Conservation (phyloP, 1,140 invertebrate species). For the Cephus cinctus region DNA sequence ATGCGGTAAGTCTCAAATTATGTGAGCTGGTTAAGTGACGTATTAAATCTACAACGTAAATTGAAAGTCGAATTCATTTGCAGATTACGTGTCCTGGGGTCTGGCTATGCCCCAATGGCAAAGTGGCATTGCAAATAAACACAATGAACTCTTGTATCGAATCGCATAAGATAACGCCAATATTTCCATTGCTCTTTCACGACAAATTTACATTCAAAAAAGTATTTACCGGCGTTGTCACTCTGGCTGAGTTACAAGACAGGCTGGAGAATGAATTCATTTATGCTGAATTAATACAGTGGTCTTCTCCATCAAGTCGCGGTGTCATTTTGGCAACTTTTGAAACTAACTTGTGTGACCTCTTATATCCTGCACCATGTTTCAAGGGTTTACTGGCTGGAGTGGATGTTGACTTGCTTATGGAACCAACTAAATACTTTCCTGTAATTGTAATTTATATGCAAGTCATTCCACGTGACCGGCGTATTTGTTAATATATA, state of each 20-base stretch:
- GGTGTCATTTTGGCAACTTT: conserved; percentile 63
- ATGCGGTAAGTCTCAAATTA: conserved; percentile 51
- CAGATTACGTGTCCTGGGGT: conserved; percentile 73
- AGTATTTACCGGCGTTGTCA: conserved; percentile 57
- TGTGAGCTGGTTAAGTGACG: too few relatives aligned
- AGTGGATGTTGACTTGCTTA: conserved; percentile 65
- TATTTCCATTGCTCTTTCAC: conserved; percentile 65
- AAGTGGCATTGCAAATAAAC: conserved; percentile 62
- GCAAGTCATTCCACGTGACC: too few relatives aligned
- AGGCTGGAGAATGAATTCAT: conserved; percentile 59
- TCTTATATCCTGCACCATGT: conserved; percentile 62
- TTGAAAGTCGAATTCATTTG: not conserved
- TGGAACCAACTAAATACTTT: conserved; percentile 64
- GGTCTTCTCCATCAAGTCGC: conserved; percentile 50
- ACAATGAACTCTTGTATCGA: conserved; percentile 62
- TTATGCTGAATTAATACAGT: conserved; percentile 66
- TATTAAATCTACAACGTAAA: conserved; percentile 8
- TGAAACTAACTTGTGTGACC: conserved; percentile 61
- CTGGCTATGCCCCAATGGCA: conserved; percentile 71
- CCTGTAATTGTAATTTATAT: conserved; percentile 53
- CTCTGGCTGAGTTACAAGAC: conserved; percentile 49
- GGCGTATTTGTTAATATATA: too few relatives aligned
- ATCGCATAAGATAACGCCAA: conserved; percentile 59
- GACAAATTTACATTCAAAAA: conserved; percentile 68
- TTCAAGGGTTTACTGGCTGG: conserved; percentile 48